phyloP scores from a whole-genome alignment of 1,140 invertebrate genomes.

The Carposina sasakii region DNA sequence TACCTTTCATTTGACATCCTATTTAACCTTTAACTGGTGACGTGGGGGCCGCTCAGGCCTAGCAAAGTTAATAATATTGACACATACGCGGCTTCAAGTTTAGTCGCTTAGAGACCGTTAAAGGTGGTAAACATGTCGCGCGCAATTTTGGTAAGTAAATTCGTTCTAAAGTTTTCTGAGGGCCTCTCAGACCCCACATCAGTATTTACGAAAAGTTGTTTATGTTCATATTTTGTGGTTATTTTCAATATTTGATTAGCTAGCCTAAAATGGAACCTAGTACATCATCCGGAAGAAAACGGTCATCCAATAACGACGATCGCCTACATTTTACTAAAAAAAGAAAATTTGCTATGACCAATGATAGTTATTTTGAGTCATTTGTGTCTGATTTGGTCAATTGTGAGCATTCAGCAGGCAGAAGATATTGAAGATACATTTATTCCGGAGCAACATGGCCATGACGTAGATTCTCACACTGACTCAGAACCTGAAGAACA shows the following conservation, averaged over 20 bases:
- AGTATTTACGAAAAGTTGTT: background rate
- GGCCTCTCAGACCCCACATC: background rate
- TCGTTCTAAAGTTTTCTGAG: background rate
- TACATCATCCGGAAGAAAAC: conserved; percentile 2
- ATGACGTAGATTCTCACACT: background rate
- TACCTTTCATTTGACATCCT: too few relatives aligned
- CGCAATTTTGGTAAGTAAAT: background rate
- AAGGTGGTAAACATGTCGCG: background rate
- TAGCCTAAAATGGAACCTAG: background rate
- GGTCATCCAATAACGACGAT: background rate
- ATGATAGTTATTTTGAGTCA: background rate
- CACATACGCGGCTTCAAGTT: background rate
- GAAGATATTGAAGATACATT: conserved; percentile 2
- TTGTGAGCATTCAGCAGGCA: background rate
- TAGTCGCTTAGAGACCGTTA: background rate
- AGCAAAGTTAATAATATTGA: background rate
- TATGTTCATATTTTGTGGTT: background rate
- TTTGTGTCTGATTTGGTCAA: background rate
- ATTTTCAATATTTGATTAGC: background rate
- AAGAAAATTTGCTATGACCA: background rate
- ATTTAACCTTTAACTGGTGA: background rate
- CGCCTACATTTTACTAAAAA: background rate
- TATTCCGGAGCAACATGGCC: background rate
- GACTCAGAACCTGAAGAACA: conserved; percentile 1
- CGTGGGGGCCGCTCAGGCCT: background rate